These are phyloP conservation scores for Phaonia tiefii DNA, from an alignment of 2,888 invertebrate species.

Conservation along the genomic window DNA sequence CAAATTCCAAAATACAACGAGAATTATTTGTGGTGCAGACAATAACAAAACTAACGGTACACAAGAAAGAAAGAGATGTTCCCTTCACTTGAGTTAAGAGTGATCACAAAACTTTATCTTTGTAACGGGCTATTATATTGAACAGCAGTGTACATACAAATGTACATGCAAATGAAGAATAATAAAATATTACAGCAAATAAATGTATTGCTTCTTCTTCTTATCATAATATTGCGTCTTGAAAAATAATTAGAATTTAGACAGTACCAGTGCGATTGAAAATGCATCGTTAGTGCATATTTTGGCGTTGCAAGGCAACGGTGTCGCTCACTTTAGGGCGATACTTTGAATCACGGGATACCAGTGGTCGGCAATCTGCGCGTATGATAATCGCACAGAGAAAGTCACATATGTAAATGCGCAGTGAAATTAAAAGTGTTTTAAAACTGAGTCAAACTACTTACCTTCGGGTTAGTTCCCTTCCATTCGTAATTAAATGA, in stretches of 20 bases:
- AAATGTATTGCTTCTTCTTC: conserved; percentile 28
- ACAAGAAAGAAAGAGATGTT: no score
- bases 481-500: no score
- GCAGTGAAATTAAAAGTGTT: conserved; percentile 30
- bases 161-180: conserved; percentile 1
- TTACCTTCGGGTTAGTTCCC: conserved; percentile 41
- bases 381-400: conserved; percentile 30
- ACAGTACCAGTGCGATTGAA: background rate
- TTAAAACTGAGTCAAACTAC: background rate
- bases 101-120: no score
- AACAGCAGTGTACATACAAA: no score
- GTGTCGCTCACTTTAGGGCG: conserved; percentile 50
- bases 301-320: conserved; percentile 46
- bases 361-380: no score
- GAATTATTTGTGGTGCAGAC: no score
- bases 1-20: no score
- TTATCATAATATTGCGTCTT: conserved; percentile 56
- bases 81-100: no score
- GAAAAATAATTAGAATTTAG: conserved; percentile 41
- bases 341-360: no score
- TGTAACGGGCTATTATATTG: no score
- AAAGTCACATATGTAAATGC: background rate
- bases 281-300: conserved; percentile 43
- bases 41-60: no score
- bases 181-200: conserved; percentile 43